phyloP scores from a whole-genome alignment of 2,797 vertebrate species.

The Ceyx erithaca region DNA sequence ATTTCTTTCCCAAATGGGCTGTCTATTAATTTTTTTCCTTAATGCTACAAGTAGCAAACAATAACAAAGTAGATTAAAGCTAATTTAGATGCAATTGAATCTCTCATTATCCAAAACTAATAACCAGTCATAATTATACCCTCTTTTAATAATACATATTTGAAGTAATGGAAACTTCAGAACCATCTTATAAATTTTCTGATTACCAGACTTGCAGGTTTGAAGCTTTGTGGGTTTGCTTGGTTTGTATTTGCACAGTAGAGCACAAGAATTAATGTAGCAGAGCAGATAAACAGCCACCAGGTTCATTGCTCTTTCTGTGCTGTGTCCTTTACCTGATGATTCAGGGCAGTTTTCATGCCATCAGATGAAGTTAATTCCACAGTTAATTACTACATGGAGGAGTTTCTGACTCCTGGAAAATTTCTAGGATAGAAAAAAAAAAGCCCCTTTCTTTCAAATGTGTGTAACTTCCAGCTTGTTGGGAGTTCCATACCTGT shows the following conservation, averaged over 20 bases:
- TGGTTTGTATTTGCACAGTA: neutral
- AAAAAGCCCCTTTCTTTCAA: neutral
- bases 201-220: neutral
- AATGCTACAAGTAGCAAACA: neutral
- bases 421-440: neutral
- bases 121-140: neutral
- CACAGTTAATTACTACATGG: neutral
- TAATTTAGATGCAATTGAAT: neutral
- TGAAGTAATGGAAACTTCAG: neutral
- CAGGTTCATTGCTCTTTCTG: neutral
- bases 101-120: neutral
- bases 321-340: neutral
- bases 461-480: neutral
- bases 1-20: neutral
- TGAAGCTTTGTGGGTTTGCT: neutral
- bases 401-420: neutral
- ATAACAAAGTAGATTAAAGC: neutral
- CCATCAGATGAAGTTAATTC: neutral
- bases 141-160: neutral
- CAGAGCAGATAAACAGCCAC: neutral
- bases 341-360: neutral
- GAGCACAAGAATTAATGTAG: neutral
- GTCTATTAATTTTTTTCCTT: neutral
- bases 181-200: neutral
- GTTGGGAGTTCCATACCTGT: neutral